Conservation (phyloP, 2,888 invertebrate species). For the Dioctria rufipes region DNA sequence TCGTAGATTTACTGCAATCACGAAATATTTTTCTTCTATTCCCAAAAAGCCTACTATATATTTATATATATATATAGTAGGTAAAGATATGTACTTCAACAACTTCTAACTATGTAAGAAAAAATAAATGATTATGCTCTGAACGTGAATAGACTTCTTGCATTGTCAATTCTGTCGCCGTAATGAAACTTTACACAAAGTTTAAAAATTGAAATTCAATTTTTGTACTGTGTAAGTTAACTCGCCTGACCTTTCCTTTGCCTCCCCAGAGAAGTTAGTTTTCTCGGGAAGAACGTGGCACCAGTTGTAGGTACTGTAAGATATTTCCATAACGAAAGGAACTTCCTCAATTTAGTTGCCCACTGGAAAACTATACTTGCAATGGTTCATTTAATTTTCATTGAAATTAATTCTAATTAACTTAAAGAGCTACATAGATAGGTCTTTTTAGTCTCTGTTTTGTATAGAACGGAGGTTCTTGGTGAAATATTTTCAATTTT, state of each 20-base stretch:
- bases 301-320: constrained; percentile 18
- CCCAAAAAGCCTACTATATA: too few species aligned
- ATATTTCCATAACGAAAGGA: constrained; percentile 21
- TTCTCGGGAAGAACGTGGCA: background rate
- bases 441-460: background rate
- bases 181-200: constrained; percentile 28
- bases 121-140: constrained; percentile 17
- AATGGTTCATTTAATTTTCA: constrained; percentile 45
- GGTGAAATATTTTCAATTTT: too few species aligned
- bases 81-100: background rate
- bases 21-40: too few species aligned
- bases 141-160: constrained; percentile 35
- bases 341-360: constrained; percentile 22
- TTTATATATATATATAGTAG: too few species aligned
- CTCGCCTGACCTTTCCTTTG: background rate
- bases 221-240: constrained; percentile 40
- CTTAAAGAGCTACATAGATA: background rate
- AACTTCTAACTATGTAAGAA: constrained; percentile 22
- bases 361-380: constrained; percentile 17
- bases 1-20: too few species aligned
- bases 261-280: constrained; percentile 24
- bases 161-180: constrained; percentile 22
- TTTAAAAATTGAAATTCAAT: constrained; percentile 42
- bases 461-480: too few species aligned
- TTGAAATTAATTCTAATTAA: constrained; percentile 41